Conservation (phyloP, 1,140 invertebrate species). For the Steinernema feltiae region DNA sequence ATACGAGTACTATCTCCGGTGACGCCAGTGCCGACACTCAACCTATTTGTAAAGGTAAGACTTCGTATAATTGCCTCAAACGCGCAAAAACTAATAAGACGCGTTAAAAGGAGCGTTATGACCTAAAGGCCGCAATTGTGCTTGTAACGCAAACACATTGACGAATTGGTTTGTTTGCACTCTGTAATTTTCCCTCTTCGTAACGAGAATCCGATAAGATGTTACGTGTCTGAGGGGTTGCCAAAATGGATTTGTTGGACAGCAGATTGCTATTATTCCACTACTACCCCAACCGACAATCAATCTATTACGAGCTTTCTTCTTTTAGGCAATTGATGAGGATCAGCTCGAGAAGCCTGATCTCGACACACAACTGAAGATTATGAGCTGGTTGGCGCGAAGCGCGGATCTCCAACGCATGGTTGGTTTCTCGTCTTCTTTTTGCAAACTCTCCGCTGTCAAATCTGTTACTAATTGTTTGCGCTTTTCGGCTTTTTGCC, state of each 20-base stretch:
- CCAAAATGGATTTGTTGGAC: constrained; percentile 23
- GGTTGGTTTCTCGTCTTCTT: constrained; percentile 11
- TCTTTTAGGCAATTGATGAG: constrained; percentile 38
- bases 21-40: neutral
- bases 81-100: constrained; percentile 8
- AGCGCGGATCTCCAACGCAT: neutral
- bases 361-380: constrained; percentile 34
- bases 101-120: constrained; percentile 16
- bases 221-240: constrained; percentile 5
- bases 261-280: constrained; percentile 6
- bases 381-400: constrained; percentile 32
- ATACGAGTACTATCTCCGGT: neutral
- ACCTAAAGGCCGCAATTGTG: neutral
- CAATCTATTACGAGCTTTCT: neutral
- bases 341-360: constrained; percentile 35
- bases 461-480: neutral
- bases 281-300: neutral
- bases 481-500: neutral
- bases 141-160: neutral
- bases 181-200: constrained; percentile 29
- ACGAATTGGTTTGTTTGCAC: constrained; percentile 24
- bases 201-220: constrained; percentile 21
- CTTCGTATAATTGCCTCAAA: constrained; percentile 14
- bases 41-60: constrained; percentile 30
- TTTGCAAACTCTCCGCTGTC: constrained; percentile 6